Evolutionary conservation across 2,113 vertebrate genomes (phyloP).

Genomic region (Empidonax alnorum): DNA sequence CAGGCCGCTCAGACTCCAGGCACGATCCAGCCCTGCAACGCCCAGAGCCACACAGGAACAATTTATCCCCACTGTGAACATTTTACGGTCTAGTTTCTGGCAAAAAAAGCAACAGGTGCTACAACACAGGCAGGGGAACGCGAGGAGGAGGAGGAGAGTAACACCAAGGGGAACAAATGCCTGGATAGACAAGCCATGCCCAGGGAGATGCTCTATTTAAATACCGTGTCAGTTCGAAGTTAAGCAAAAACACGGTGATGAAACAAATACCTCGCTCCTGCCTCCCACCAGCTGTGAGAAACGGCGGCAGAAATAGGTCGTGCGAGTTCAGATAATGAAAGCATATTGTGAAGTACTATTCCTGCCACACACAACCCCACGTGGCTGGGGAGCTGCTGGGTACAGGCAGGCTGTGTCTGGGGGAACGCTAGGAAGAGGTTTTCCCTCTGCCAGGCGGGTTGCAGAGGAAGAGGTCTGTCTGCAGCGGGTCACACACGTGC

Average conservation of each 20-base stretch:
- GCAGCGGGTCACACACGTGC: background rate
- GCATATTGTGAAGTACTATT: accelerated
- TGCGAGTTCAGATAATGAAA: background rate
- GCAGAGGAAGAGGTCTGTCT: background rate
- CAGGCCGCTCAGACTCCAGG: accelerated
- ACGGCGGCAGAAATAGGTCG: background rate
- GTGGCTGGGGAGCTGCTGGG: background rate
- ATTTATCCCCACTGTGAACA: background rate
- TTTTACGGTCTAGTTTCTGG: background rate
- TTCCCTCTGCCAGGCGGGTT: background rate
- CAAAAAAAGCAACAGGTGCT: background rate
- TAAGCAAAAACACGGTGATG: background rate
- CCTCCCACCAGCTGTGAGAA: background rate
- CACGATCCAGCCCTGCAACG: background rate
- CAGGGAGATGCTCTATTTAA: constrained; percentile 4
- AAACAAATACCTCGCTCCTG: background rate
- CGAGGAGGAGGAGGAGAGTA: background rate
- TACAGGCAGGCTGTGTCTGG: background rate
- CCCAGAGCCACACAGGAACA: background rate
- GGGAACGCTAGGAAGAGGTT: background rate
- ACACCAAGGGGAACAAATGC: background rate
- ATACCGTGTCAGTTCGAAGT: background rate
- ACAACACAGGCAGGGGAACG: background rate
- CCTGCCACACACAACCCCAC: background rate
- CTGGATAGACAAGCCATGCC: background rate